A percentile compares a stretch with the other conserved stretches of the same genome.
Conservation (phyloP, 2,888 invertebrate genomes). For the Hetaerina titia region DNA sequence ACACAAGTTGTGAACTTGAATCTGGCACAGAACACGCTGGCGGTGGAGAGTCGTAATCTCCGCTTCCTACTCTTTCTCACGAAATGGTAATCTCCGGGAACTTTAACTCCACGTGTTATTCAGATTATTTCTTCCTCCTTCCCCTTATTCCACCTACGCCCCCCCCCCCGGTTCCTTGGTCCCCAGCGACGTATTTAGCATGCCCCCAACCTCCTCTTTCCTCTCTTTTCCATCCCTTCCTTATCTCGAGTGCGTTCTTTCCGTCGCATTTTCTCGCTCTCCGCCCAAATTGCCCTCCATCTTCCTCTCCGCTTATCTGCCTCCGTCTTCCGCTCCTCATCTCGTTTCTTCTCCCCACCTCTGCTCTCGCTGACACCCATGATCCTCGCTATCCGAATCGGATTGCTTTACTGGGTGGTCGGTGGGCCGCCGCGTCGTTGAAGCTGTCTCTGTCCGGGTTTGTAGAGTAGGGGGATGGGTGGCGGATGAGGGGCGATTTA, state of each 20-base stretch:
- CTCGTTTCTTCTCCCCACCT: background rate
- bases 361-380: background rate
- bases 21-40: background rate
- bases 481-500: no score
- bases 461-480: no score
- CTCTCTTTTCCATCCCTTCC: background rate
- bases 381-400: background rate
- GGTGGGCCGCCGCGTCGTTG: background rate
- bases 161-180: background rate
- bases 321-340: background rate
- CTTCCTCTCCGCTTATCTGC: background rate
- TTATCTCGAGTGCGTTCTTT: background rate
- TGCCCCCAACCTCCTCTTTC: background rate
- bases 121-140: background rate
- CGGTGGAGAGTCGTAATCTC: background rate
- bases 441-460: background rate
- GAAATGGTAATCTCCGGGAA: background rate
- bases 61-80: background rate
- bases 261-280: background rate
- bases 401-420: background rate
- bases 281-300: background rate
- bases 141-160: background rate
- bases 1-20: background rate
- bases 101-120: background rate
- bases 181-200: background rate